phyloP scores from a whole-genome alignment of 2,888 invertebrate genomes.

The Dasysyrphus albostriatus region DNA sequence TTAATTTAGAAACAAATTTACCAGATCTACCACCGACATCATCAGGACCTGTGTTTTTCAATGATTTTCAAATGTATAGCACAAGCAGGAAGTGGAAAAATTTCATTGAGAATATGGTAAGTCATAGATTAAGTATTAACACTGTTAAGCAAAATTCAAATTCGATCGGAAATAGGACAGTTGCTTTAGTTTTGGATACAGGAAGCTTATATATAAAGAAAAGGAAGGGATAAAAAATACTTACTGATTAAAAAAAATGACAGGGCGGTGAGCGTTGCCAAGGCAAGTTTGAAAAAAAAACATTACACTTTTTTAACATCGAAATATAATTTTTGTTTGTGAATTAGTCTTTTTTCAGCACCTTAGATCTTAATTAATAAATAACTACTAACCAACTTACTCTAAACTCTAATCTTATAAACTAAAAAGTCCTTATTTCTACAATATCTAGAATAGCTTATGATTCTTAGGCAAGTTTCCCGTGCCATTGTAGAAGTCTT shows the following conservation, averaged over 20 bases:
- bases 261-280: too few relatives aligned
- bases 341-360: slow-evolving; percentile 45
- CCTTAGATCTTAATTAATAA: slow-evolving; percentile 55
- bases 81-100: slow-evolving; percentile 85
- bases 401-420: not conserved
- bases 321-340: slow-evolving; percentile 6
- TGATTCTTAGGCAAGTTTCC: slow-evolving; percentile 82
- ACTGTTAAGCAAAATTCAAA: too few relatives aligned
- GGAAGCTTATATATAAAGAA: too few relatives aligned
- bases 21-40: slow-evolving; percentile 85
- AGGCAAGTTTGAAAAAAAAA: not conserved
- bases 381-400: slow-evolving; percentile 52
- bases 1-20: slow-evolving; percentile 82
- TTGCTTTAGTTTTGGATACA: too few relatives aligned
- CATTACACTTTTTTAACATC: not conserved
- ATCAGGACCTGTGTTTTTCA: slow-evolving; percentile 86
- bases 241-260: too few relatives aligned
- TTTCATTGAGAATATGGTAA: slow-evolving; percentile 85
- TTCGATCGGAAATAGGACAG: too few relatives aligned
- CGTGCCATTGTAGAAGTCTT: slow-evolving; percentile 64
- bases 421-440: slow-evolving; percentile 2
- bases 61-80: slow-evolving; percentile 86
- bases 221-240: too few relatives aligned
- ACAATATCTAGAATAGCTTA: slow-evolving; percentile 78
- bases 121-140: slow-evolving; percentile 67